These are phyloP conservation scores for Chrysolina haemoptera DNA, from an alignment of 2,888 invertebrate species.

Conservation along the genomic window DNA sequence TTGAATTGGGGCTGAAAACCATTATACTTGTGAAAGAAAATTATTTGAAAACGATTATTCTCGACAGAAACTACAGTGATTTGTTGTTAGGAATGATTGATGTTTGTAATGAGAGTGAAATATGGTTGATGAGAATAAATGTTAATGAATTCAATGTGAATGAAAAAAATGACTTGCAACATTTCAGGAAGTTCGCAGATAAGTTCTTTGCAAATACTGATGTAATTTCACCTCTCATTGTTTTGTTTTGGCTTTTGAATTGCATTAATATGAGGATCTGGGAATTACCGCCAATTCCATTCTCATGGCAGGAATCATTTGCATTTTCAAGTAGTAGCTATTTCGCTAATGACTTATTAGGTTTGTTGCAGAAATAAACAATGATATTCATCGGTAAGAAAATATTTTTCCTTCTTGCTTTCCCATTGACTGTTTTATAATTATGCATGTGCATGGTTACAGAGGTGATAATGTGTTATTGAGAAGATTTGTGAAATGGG, in stretches of 20 bases:
- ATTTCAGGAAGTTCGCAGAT: not conserved
- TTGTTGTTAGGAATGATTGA: not conserved
- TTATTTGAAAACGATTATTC: no score
- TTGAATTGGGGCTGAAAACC: no score
- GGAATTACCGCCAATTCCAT: not conserved
- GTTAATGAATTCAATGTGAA: conserved; percentile 11
- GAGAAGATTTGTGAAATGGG: not conserved
- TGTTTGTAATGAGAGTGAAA: not conserved
- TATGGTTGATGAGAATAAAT: not conserved
- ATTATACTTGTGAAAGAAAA: no score
- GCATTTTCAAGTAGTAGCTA: not conserved
- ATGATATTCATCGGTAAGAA: not conserved
- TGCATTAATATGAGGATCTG: conserved; percentile 7
- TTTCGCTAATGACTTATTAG: conserved; percentile 5
- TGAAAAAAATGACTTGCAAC: not conserved
- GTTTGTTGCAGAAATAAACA: conserved; percentile 2
- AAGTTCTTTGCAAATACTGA: conserved; percentile 1
- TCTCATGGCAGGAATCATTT: not conserved
- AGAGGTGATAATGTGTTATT: not conserved
- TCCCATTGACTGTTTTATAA: not conserved
- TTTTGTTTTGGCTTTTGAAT: conserved; percentile 12
- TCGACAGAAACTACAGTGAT: no score
- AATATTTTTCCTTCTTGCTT: not conserved
- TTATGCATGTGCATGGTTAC: not conserved
- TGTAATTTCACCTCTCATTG: conserved; percentile 5